Conservation (phyloP, 1,140 invertebrate genomes). For the Halyomorpha halys region DNA sequence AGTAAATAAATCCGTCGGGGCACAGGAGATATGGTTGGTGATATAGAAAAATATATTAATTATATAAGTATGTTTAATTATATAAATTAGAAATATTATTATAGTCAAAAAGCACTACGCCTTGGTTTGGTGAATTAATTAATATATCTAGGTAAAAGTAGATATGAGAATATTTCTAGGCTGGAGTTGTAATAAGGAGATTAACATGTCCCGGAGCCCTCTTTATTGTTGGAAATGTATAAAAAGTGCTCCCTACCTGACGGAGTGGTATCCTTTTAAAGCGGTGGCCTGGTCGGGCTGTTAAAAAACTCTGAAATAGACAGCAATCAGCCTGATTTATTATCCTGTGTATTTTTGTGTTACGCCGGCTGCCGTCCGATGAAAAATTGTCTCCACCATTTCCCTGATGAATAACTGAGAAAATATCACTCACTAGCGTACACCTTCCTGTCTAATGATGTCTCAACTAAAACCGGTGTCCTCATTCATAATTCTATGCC, state of each 20-base stretch:
- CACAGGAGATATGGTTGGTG: too few relatives aligned
- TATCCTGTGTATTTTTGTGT: constrained; percentile 16
- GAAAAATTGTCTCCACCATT: constrained; percentile 2
- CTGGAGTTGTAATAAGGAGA: not conserved
- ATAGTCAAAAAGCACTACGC: too few relatives aligned
- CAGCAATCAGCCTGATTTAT: constrained; percentile 16
- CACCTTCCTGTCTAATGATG: not conserved
- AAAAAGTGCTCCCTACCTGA: not conserved
- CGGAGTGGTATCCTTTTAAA: not conserved
- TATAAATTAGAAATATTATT: too few relatives aligned
- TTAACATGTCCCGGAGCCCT: not conserved
- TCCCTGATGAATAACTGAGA: constrained; percentile 16
- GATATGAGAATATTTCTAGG: too few relatives aligned
- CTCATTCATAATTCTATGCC: too few relatives aligned
- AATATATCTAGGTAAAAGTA: too few relatives aligned
- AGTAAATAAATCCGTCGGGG: too few relatives aligned
- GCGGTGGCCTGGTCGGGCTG: not conserved
- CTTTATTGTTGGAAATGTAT: not conserved
- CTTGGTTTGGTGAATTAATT: too few relatives aligned
- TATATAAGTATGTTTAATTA: too few relatives aligned
- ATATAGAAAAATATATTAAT: too few relatives aligned
- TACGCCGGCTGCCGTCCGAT: not conserved
- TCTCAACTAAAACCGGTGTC: too few relatives aligned
- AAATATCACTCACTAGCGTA: not conserved
- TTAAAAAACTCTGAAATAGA: constrained; percentile 9